These are phyloP conservation scores for Cryptocephalus moraei DNA, from an alignment of 2,888 invertebrate genomes.

Conservation along the genomic window DNA sequence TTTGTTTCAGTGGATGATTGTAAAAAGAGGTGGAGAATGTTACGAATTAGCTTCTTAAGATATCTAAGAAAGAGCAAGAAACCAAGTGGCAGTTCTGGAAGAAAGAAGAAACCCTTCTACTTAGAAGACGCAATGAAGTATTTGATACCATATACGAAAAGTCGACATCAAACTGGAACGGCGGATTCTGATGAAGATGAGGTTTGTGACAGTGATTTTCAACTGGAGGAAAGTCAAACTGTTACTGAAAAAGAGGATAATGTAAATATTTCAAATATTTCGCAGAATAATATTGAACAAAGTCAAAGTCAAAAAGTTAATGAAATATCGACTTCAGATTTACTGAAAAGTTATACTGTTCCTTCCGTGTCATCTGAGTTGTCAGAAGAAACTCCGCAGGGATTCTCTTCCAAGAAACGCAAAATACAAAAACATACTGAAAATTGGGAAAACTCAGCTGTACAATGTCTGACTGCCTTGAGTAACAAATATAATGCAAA, in stretches of 20 bases:
- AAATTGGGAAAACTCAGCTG: constrained; percentile 6
- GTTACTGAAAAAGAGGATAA: constrained; percentile 2
- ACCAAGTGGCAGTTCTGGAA: constrained; percentile 2
- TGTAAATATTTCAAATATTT: no score
- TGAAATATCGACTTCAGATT: neutral
- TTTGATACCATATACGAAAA: constrained; percentile 5
- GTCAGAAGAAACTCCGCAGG: neutral
- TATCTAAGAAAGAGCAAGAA: constrained; percentile 5
- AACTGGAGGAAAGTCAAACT: constrained; percentile 4
- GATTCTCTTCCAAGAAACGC: neutral
- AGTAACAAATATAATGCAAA: no score
- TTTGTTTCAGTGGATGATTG: constrained; percentile 6
- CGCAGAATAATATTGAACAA: no score
- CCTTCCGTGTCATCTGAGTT: no score
- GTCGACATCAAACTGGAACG: constrained; percentile 7
- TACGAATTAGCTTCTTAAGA: constrained; percentile 4
- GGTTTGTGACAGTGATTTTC: neutral
- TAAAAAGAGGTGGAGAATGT: constrained; percentile 8
- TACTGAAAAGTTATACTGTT: no score
- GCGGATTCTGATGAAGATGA: constrained; percentile 5
- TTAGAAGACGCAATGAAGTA: constrained; percentile 6
- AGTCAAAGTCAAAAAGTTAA: constrained; percentile 1
- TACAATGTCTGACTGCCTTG: no score
- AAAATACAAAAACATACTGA: constrained; percentile 5
- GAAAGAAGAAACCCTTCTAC: constrained; percentile 6